These are phyloP conservation scores for Xanthorhoe designata DNA, from an alignment of 2,888 invertebrate species.

Conservation along the genomic window DNA sequence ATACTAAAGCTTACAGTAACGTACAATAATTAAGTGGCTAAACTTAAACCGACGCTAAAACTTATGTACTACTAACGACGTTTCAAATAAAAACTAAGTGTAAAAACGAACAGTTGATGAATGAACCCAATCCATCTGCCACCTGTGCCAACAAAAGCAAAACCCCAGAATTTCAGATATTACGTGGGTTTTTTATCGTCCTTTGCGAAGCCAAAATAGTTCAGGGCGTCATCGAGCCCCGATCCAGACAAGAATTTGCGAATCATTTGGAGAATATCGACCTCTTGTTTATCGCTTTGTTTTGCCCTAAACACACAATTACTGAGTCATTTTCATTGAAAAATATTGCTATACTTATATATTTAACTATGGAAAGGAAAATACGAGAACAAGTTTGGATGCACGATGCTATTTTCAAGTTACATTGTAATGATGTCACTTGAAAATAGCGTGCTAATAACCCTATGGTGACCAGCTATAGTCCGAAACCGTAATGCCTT, in stretches of 20 bases:
- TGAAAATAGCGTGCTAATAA: not conserved
- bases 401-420: not conserved
- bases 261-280: conserved; percentile 66
- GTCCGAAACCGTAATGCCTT: not conserved
- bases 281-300: conserved; percentile 61
- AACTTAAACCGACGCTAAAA: not conserved
- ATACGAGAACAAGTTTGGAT: not conserved
- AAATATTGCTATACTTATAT: not conserved
- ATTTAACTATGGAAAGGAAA: not conserved
- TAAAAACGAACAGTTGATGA: conserved; percentile 27
- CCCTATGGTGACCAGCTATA: no score
- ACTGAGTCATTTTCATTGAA: conserved; percentile 22
- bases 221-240: conserved; percentile 70
- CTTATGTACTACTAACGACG: not conserved
- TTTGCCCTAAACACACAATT: conserved; percentile 71
- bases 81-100: conserved; percentile 1
- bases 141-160: conserved; percentile 56
- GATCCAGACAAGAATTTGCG: conserved; percentile 77
- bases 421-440: not conserved
- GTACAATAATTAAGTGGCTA: not conserved
- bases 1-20: no score
- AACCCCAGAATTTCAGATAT: conserved; percentile 56
- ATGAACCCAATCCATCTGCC: conserved; percentile 59
- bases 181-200: conserved; percentile 69
- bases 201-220: conserved; percentile 68